Base-by-base conservation (phyloP, 1,140 invertebrate species). In the Eupristina koningsbergeri region DNA sequence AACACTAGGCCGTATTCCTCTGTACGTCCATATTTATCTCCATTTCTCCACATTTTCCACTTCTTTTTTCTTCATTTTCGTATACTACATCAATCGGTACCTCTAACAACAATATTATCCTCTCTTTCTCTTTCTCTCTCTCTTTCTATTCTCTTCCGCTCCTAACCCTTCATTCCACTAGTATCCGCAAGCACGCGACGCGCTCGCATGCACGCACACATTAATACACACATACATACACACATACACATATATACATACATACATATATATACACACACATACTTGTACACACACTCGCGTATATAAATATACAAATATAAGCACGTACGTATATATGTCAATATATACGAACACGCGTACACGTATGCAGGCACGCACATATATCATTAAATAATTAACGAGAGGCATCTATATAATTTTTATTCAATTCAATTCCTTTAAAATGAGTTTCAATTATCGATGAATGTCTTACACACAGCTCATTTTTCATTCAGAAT, bases 1-100 rank as follows among this genome's bases (percentile, higher is more conserved):
- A 89, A 78, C 63, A 90, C 91, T 92, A 91, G 91, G 91, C 92
- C 91, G 88, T 90, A 80, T 87, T 81, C 58, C 64, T 50, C 79
- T 85, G 84, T 89, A 82, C 85, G 84, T 88, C 74, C 86, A 58
- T 88, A 83, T 86, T 7, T 73, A 50, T 58, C 63, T 36, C 78
- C 63, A 31, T 82, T 34, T 69, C 58, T 45, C 36, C 84, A 61
- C 45, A 53, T 81, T 80, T 82, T 73, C 45, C 19, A 63, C 39
- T 47, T 83, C 47, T 61, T n/a, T 2, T 58, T 69, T 58, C 31
- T 31, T 77, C 3, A 81, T 82, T 74, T 85, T 77, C 64, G 79
- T 85, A 84, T 80, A 85, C 50, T 77, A 34, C 78, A 73, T 29
- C 74, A 36, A 81, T 81, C 71, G 50, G 41, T 73, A 80, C 31